A percentile compares a stretch with the other conserved stretches of the same genome.
Conservation (phyloP, 2,888 invertebrate species). For the Drosophila prostipennis region DNA sequence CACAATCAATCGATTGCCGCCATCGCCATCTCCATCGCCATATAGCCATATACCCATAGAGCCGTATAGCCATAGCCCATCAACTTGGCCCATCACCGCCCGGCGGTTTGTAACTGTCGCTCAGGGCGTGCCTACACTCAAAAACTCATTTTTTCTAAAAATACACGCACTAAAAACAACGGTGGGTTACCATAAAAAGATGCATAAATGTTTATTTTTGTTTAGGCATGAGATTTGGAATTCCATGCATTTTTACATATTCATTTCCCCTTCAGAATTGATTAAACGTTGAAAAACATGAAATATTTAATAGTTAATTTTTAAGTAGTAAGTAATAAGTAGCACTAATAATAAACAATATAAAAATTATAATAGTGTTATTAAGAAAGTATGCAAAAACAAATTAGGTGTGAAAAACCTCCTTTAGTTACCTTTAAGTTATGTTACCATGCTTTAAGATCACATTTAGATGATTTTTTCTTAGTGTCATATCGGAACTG, state of each 20-base stretch:
- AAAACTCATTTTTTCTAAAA: conserved; percentile 26
- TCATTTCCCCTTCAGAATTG: background rate
- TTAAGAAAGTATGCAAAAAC: too few relatives aligned
- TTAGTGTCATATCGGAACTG: conserved; percentile 7
- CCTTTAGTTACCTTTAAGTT: too few relatives aligned
- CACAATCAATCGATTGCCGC: conserved; percentile 77
- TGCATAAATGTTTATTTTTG: background rate
- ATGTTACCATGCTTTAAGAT: background rate
- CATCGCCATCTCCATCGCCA: conserved; percentile 45
- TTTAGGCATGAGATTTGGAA: background rate
- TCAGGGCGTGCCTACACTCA: conserved; percentile 70
- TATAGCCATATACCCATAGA: conserved; percentile 18
- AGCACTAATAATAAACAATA: too few relatives aligned
- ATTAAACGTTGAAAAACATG: background rate
- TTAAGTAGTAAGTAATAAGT: too few relatives aligned
- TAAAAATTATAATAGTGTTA: too few relatives aligned
- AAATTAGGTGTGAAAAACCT: too few relatives aligned
- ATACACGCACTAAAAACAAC: conserved; percentile 60
- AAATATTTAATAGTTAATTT: too few relatives aligned
- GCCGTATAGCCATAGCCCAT: conserved; percentile 24
- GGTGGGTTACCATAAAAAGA: background rate
- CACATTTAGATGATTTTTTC: background rate
- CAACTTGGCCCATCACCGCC: conserved; percentile 35
- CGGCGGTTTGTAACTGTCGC: conserved; percentile 78
- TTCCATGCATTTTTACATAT: background rate